Conservation (phyloP, 2,888 invertebrate genomes). For the Hesperia comma region DNA sequence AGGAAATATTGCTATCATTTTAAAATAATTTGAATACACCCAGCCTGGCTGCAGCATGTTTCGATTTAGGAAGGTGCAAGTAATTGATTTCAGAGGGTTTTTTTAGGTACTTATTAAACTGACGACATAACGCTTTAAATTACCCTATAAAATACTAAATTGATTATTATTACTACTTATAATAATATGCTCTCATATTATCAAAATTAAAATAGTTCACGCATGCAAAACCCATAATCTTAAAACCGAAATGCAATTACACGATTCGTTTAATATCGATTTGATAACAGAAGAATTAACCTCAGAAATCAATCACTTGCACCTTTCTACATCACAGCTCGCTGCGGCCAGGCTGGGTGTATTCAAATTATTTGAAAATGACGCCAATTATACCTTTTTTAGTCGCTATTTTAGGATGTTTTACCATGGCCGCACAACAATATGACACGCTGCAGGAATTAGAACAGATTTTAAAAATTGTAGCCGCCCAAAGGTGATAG, state of each 20-base stretch:
- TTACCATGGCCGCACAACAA: conserved; percentile 24
- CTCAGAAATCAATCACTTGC: conserved; percentile 35
- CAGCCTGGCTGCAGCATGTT: conserved; percentile 6
- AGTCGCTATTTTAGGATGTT: background rate
- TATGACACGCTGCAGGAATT: background rate
- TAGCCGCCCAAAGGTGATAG: conserved; percentile 9
- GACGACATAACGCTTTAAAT: no score
- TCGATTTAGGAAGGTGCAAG: conserved; percentile 23
- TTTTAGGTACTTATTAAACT: no score
- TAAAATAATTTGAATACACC: conserved; percentile 23
- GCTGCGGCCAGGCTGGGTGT: conserved; percentile 13
- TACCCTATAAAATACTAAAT: no score
- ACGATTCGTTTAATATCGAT: conserved; percentile 40
- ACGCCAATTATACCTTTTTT: conserved; percentile 4
- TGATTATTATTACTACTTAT: no score
- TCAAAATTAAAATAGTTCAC: background rate
- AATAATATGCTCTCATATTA: no score
- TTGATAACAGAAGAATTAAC: conserved; percentile 34
- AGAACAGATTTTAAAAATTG: conserved; percentile 12
- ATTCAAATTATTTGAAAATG: conserved; percentile 26
- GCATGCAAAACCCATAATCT: background rate
- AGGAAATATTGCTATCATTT: conserved; percentile 6
- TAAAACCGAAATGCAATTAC: conserved; percentile 38
- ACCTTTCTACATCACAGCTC: conserved; percentile 16
- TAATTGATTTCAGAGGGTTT: conserved; percentile 35